Base-by-base conservation (phyloP, 2,888 invertebrate species). In the Papilio demoleus region DNA sequence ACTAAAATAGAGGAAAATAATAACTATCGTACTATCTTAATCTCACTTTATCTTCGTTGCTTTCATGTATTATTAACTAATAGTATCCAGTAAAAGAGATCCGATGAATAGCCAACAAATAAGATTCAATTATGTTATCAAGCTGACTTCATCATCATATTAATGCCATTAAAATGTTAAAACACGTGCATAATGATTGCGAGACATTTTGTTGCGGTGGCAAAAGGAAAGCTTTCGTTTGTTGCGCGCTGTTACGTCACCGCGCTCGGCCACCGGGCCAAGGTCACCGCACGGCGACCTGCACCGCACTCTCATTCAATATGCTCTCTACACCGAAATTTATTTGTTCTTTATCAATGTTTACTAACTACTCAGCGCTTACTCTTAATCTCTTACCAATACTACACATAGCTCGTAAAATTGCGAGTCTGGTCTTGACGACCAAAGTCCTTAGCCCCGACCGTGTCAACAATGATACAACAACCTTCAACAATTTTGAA, bases 161-260 rank as follows among this genome's bases (percentile, higher is more conserved):
- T 1, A 22, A 38, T 38, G 34, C 22, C 22, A 59, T 62, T 42
- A 24, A 53, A 53, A 62, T 19, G 53, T 61, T 34, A 27, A 67
- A 68, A 60, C 68, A 65, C 60, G 68, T 50, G 65, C 60, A 14
- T n/a, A 38, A 47, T 50, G 45, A 19, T 68, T 68, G 40, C 68
- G 42, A 40, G 47, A 27, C 42, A 58, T 60, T 60, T 65, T n/a
- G 24, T 1, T 27, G 27, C 53, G 53, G 14, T 5, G 17, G 53
- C 9, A 24, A 60, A 68, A 68, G 59, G 40, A 65, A 65, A 68
- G 65, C 50, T 68, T 68, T 68, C 68, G 2, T 36, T 59, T 22
- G 24, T 9, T 36, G 58, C 14, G n/a, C 27, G 36, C 9, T 2
- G 38, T 59, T 38, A 38, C 38, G 34, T 36, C 11, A 59, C 11